Percentiles rank a stretch among this genome's conserved stretches.
Conservation (phyloP, 2,888 invertebrate genomes). For the Falcaria lacertinaria region DNA sequence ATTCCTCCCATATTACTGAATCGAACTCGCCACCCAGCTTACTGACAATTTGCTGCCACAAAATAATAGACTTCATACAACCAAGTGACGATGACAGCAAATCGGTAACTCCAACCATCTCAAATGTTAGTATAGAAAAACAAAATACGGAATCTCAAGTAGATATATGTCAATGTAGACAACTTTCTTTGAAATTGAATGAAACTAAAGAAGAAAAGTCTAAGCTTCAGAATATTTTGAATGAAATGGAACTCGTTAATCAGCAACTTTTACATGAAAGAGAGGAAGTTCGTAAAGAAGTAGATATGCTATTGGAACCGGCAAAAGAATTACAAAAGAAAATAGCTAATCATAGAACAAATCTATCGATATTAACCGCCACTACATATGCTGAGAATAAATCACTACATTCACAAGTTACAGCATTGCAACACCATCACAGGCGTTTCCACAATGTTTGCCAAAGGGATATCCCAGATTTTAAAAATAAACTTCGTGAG, state of each 20-base stretch:
- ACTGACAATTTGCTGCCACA: constrained; percentile 55
- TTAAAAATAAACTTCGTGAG: constrained; percentile 54
- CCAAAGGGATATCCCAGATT: constrained; percentile 61
- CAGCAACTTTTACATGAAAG: constrained; percentile 43
- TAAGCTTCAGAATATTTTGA: constrained; percentile 27
- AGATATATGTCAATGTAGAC: constrained; percentile 30
- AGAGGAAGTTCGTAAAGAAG: constrained; percentile 46
- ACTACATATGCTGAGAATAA: constrained; percentile 69
- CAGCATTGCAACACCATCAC: constrained; percentile 61
- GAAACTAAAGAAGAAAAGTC: constrained; percentile 36
- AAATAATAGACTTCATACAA: constrained; percentile 43
- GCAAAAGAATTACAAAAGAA: constrained; percentile 59
- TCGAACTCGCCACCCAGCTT: constrained; percentile 50
- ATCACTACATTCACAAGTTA: constrained; percentile 58
- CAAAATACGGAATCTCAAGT: constrained; percentile 13
- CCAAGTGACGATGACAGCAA: constrained; percentile 29
- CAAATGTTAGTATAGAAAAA: constrained; percentile 16
- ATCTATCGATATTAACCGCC: constrained; percentile 63
- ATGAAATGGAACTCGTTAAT: constrained; percentile 39
- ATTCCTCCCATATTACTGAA: constrained; percentile 14
- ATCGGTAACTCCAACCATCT: constrained; percentile 25
- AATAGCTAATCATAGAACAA: constrained; percentile 59
- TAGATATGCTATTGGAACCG: constrained; percentile 47
- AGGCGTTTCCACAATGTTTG: constrained; percentile 60
- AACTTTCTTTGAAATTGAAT: constrained; percentile 26